These are phyloP conservation scores for Sebastes itinus DNA, from an alignment of 2,797 vertebrate genomes.

Conservation along the genomic window DNA sequence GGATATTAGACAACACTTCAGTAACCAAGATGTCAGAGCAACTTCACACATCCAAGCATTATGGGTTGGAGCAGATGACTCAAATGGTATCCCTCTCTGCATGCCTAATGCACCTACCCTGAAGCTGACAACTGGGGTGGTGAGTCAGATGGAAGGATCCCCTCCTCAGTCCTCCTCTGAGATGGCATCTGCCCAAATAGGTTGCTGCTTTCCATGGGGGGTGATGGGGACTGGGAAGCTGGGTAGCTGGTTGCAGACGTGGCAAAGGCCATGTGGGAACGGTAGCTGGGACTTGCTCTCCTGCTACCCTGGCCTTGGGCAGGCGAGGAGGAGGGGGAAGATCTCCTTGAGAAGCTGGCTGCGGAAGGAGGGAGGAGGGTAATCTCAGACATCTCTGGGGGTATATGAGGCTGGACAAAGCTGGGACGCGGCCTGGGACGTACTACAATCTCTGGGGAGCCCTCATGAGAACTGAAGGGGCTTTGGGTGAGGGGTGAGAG, in stretches of 20 bases:
- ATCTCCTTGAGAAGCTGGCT: conserved; percentile 96
- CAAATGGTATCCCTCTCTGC: conserved; percentile 69
- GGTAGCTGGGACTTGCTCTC: conserved; percentile 86
- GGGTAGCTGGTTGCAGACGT: conserved; percentile 90
- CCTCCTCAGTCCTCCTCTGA: conserved; percentile 92
- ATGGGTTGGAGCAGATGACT: conserved; percentile 75
- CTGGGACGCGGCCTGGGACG: conserved; percentile 94
- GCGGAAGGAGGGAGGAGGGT: conserved; percentile 94
- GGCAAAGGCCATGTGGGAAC: conserved; percentile 90
- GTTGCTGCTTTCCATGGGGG: conserved; percentile 90
- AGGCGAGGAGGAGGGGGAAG: conserved; percentile 94
- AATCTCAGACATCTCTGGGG: conserved; percentile 94
- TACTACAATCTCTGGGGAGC: conserved; percentile 95
- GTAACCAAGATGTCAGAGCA: conserved; percentile 63
- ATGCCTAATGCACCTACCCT: conserved; percentile 92
- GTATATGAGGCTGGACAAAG: conserved; percentile 87
- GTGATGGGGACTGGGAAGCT: conserved; percentile 86
- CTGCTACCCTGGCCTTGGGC: conserved; percentile 88
- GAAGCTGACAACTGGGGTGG: conserved; percentile 94
- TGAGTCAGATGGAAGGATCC: conserved; percentile 94
- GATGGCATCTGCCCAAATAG: conserved; percentile 93
- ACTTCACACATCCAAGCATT: conserved; percentile 72
- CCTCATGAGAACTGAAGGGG: conserved; percentile 93
- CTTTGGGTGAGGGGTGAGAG: conserved; percentile 99
- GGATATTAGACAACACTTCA: conserved; percentile 41